A percentile compares a stretch with the other conserved stretches of the same genome.
phyloP scores from a whole-genome alignment of 2,888 invertebrate genomes.

The Oligia fasciuncula region DNA sequence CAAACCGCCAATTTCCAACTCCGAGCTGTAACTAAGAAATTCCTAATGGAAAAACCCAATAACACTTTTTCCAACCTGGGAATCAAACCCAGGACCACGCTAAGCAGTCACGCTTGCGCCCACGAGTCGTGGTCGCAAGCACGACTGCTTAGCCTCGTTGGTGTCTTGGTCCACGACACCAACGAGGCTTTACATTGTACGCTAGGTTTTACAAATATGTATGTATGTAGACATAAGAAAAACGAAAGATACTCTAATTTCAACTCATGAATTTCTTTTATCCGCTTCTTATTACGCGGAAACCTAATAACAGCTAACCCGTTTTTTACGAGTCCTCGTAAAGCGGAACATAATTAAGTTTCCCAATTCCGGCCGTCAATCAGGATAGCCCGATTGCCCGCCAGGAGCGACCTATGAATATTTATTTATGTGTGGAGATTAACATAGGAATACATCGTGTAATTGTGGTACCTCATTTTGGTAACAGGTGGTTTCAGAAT shows the following conservation, averaged over 20 bases:
- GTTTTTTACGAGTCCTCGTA: conserved; percentile 63
- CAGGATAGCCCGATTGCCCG: conserved; percentile 38
- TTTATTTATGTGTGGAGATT: conserved; percentile 46
- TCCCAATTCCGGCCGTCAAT: conserved; percentile 52
- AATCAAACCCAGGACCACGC: neutral
- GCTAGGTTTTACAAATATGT: too few relatives aligned
- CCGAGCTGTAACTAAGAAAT: neutral
- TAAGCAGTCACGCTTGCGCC: too few relatives aligned
- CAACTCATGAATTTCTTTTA: conserved; percentile 18
- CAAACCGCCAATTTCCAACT: neutral
- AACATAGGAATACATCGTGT: conserved; percentile 38
- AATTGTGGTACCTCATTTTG: conserved; percentile 7
- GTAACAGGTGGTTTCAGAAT: conserved; percentile 27
- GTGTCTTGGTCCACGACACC: too few relatives aligned
- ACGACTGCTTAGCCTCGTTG: too few relatives aligned
- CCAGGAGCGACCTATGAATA: conserved; percentile 48
- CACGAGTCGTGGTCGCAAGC: too few relatives aligned
- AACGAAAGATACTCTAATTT: neutral
- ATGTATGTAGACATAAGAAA: neutral
- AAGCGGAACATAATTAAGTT: conserved; percentile 61
- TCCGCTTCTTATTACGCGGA: conserved; percentile 26
- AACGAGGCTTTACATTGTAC: too few relatives aligned
- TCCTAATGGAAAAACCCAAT: neutral
- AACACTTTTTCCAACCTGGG: neutral
- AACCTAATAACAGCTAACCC: conserved; percentile 53